phyloP scores from a whole-genome alignment of 2,888 invertebrate species.

The Trissolcus japonicus region DNA sequence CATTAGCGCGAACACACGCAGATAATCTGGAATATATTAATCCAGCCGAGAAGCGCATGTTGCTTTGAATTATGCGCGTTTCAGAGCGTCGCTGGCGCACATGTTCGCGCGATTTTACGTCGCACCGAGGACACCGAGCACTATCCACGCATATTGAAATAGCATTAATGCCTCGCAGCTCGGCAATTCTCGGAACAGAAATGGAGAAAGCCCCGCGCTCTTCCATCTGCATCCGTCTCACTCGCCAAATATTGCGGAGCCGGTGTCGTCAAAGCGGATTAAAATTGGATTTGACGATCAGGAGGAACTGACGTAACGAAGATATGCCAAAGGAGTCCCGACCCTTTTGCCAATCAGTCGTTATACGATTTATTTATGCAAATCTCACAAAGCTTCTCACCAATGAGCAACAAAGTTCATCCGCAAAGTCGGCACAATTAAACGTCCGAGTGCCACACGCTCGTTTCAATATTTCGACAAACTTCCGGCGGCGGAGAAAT shows the following conservation, averaged over 20 bases:
- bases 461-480: slow-evolving; percentile 28
- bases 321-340: slow-evolving; percentile 34
- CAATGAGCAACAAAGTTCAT: slow-evolving; percentile 33
- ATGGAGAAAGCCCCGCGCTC: slow-evolving; percentile 29
- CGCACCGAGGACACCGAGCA: slow-evolving; percentile 54
- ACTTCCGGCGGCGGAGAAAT: slow-evolving; percentile 10
- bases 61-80: slow-evolving; percentile 66
- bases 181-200: slow-evolving; percentile 43
- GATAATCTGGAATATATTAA: slow-evolving; percentile 70
- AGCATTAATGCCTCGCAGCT: slow-evolving; percentile 54
- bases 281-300: slow-evolving; percentile 52
- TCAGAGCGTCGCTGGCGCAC: slow-evolving; percentile 54
- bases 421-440: slow-evolving; percentile 24
- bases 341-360: slow-evolving; percentile 32
- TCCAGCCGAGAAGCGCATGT: slow-evolving; percentile 61
- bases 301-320: slow-evolving; percentile 28
- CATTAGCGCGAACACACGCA: slow-evolving; percentile 67
- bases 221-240: slow-evolving; percentile 13
- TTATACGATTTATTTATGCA: slow-evolving; percentile 45
- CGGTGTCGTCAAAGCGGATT: slow-evolving; percentile 45
- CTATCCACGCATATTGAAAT: slow-evolving; percentile 57
- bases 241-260: slow-evolving; percentile 37
- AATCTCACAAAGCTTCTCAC: slow-evolving; percentile 26
- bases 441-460: slow-evolving; percentile 7
- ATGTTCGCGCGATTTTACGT: slow-evolving; percentile 54